These are phyloP conservation scores for Alouatta palliata DNA, from an alignment of 2,113 vertebrate species.

Conservation along the genomic window DNA sequence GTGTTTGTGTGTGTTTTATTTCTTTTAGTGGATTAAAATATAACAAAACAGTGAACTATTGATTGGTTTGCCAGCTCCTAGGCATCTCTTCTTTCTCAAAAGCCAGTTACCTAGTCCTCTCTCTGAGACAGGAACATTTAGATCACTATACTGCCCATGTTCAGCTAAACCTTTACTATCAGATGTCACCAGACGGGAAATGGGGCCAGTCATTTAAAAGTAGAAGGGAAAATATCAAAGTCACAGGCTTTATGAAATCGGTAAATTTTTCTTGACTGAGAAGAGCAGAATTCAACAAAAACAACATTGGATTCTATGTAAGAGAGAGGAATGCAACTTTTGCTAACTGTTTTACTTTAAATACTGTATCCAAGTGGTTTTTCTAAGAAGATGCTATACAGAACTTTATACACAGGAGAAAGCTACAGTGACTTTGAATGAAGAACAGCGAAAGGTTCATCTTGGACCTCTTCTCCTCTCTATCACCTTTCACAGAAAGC, in stretches of 20 bases:
- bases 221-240: slow-evolving; percentile 34
- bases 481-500: neutral
- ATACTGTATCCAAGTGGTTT: neutral
- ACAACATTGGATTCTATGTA: neutral
- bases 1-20: slow-evolving; percentile 49
- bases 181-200: slow-evolving; percentile 49
- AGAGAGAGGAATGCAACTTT: neutral
- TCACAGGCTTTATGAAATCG: neutral
- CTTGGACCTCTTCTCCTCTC: neutral
- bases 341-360: neutral
- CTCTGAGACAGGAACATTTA: neutral
- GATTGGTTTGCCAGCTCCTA: slow-evolving; percentile 53
- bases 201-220: slow-evolving; percentile 16
- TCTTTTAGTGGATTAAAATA: slow-evolving; percentile 67
- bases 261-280: slow-evolving; percentile 19
- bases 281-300: slow-evolving; percentile 12
- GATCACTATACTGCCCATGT: neutral
- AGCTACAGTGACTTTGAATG: neutral
- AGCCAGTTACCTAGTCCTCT: neutral
- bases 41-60: slow-evolving; percentile 57
- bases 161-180: slow-evolving; percentile 51
- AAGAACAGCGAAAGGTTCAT: neutral
- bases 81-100: slow-evolving; percentile 16
- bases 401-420: neutral
- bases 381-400: neutral